Percentiles rank a stretch among this genome's conserved stretches.
These are phyloP conservation scores for Guaruba guarouba DNA, from an alignment of 2,113 vertebrate species.

Conservation along the genomic window DNA sequence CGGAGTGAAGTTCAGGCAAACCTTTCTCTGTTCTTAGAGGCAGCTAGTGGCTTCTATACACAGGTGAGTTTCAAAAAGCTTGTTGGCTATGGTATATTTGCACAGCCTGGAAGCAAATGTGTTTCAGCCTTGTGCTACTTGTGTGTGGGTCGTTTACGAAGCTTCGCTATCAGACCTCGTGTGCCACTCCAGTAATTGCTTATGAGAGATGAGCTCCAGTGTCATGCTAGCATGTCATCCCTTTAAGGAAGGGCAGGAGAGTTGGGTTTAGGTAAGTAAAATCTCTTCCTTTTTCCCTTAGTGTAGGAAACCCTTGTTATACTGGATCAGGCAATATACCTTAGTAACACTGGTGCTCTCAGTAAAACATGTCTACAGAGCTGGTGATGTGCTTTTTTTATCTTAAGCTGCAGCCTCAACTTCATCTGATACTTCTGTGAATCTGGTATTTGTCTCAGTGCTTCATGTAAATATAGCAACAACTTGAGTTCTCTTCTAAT, in stretches of 20 bases:
- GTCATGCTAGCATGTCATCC: too few species aligned
- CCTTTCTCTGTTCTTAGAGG: conserved; percentile 96
- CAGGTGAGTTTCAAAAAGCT: conserved; percentile 80
- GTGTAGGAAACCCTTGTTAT: neutral
- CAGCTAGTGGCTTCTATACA: conserved; percentile 98
- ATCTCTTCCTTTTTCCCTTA: neutral
- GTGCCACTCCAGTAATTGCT: neutral
- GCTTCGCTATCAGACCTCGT: neutral
- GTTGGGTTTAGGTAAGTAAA: neutral
- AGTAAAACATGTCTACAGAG: neutral
- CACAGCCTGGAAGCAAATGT: neutral
- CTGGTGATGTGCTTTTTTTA: neutral
- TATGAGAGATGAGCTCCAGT: neutral
- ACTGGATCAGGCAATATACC: neutral
- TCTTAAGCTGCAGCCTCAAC: neutral
- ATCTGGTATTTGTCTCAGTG: neutral
- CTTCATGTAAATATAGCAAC: neutral
- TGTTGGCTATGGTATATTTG: neutral
- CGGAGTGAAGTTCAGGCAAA: conserved; percentile 98
- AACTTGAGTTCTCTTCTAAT: neutral
- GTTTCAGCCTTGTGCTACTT: neutral
- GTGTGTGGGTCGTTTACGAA: neutral
- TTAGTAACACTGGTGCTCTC: neutral
- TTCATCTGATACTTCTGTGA: neutral
- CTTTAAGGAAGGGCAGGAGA: neutral